These are phyloP conservation scores for Stigmatopora argus DNA, from an alignment of 2,113 vertebrate genomes.

Conservation along the genomic window DNA sequence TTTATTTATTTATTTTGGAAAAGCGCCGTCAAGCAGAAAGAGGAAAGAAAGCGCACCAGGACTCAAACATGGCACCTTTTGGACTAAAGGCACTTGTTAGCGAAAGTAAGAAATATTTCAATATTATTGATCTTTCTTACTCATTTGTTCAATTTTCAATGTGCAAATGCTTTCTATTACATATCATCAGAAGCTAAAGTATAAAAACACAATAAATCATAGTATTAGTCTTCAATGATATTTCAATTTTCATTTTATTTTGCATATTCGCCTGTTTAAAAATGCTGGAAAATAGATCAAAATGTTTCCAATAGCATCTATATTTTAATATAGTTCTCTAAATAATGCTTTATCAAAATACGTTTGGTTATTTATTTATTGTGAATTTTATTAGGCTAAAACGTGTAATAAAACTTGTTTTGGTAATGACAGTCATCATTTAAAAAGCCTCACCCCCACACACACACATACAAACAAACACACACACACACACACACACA, in stretches of 20 bases:
- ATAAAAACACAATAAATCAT: neutral
- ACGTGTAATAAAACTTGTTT: too few species aligned
- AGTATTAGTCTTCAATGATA: neutral
- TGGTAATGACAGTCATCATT: too few species aligned
- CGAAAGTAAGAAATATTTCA: conserved; percentile 75
- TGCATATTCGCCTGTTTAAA: neutral
- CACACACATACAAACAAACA: too few species aligned
- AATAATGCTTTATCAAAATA: too few species aligned
- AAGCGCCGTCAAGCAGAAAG: neutral
- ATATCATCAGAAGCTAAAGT: neutral
- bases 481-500: neutral
- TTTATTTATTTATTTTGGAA: neutral
- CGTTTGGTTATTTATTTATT: too few species aligned
- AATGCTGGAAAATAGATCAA: neutral
- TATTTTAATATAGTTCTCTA: too few species aligned
- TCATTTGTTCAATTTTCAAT: neutral
- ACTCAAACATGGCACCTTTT: conserved; percentile 78
- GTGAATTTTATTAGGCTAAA: too few species aligned
- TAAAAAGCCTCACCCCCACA: too few species aligned
- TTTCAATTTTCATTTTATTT: neutral
- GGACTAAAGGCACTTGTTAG: conserved; percentile 86
- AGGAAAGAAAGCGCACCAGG: conserved; percentile 18
- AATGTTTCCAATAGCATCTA: too few species aligned
- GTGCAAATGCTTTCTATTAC: neutral
- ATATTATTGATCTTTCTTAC: neutral